A percentile compares a stretch with the other conserved stretches of the same genome.
These are phyloP conservation scores for Temnothorax unifasciatus DNA, from an alignment of 2,888 invertebrate species.

Conservation along the genomic window DNA sequence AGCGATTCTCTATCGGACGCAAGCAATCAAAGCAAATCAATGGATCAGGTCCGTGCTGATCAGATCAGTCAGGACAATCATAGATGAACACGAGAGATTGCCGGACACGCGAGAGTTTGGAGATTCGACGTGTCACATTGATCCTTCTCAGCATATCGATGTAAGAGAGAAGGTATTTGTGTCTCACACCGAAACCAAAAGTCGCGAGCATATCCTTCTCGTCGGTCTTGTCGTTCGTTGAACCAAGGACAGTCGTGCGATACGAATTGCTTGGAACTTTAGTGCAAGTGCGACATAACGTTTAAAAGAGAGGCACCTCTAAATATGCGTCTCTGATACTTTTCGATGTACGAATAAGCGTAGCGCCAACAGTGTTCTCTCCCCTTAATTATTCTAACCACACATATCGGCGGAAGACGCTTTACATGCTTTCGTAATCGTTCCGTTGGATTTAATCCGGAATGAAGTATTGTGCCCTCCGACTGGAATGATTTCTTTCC, in stretches of 20 bases:
- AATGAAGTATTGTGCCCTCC: constrained; percentile 2
- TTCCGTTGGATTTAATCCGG: constrained; percentile 28
- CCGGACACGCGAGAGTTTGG: constrained; percentile 29
- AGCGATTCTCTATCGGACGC: constrained; percentile 84
- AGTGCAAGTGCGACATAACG: constrained; percentile 14
- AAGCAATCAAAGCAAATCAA: constrained; percentile 76
- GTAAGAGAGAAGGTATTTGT: constrained; percentile 32
- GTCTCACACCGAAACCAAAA: constrained; percentile 19
- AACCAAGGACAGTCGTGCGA: background rate
- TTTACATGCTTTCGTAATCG: background rate
- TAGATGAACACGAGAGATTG: constrained; percentile 77
- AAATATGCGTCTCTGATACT: background rate
- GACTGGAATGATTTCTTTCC: constrained; percentile 10
- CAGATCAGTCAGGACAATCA: constrained; percentile 79
- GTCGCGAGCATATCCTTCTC: constrained; percentile 14
- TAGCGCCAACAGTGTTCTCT: constrained; percentile 51
- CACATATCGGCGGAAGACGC: constrained; percentile 37
- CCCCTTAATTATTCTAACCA: constrained; percentile 22
- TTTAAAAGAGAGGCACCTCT: constrained; percentile 16
- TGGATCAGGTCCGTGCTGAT: constrained; percentile 75
- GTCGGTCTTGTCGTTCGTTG: background rate
- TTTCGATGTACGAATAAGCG: constrained; percentile 25
- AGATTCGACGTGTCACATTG: constrained; percentile 45
- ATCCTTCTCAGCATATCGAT: constrained; percentile 41
- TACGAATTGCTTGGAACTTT: constrained; percentile 17